These are phyloP conservation scores for Halyomorpha halys DNA, from an alignment of 1,140 invertebrate genomes.

Conservation along the genomic window DNA sequence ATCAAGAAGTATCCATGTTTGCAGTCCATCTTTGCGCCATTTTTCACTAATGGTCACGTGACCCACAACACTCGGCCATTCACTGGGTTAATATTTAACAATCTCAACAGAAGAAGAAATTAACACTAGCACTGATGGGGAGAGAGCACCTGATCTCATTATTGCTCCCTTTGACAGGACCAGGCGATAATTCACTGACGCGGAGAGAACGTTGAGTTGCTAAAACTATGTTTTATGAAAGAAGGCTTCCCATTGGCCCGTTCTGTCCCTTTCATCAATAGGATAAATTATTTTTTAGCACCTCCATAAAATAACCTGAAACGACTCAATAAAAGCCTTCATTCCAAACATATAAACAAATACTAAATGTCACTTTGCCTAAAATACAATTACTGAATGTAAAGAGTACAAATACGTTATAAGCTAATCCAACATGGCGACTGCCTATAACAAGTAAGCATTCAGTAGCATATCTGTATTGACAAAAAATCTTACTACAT, in stretches of 20 bases:
- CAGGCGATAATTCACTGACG: slow-evolving; percentile 27
- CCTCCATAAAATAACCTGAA: background rate
- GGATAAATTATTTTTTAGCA: slow-evolving; percentile 12
- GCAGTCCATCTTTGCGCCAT: slow-evolving; percentile 48
- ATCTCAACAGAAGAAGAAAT: slow-evolving; percentile 21
- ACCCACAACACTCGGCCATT: slow-evolving; percentile 31
- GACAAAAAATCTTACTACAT: slow-evolving; percentile 1
- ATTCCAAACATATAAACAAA: slow-evolving; percentile 1
- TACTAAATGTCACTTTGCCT: background rate
- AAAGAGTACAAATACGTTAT: slow-evolving; percentile 19
- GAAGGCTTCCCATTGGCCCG: slow-evolving; percentile 27
- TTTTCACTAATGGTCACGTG: slow-evolving; percentile 48
- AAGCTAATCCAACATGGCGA: slow-evolving; percentile 22
- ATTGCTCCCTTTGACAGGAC: slow-evolving; percentile 26
- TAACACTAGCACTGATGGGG: slow-evolving; percentile 11
- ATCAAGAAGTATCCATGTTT: slow-evolving; percentile 44
- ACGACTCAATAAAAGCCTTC: background rate
- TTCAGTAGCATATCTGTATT: slow-evolving; percentile 4
- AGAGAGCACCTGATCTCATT: background rate
- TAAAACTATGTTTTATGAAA: slow-evolving; percentile 23
- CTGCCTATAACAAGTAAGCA: slow-evolving; percentile 24
- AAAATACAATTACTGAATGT: background rate
- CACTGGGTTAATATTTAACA: slow-evolving; percentile 10
- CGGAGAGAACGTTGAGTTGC: slow-evolving; percentile 24
- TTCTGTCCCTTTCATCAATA: slow-evolving; percentile 26